Evolutionary conservation across 2,888 invertebrate genomes (phyloP).

Genomic region (Lithophane ornitopus): DNA sequence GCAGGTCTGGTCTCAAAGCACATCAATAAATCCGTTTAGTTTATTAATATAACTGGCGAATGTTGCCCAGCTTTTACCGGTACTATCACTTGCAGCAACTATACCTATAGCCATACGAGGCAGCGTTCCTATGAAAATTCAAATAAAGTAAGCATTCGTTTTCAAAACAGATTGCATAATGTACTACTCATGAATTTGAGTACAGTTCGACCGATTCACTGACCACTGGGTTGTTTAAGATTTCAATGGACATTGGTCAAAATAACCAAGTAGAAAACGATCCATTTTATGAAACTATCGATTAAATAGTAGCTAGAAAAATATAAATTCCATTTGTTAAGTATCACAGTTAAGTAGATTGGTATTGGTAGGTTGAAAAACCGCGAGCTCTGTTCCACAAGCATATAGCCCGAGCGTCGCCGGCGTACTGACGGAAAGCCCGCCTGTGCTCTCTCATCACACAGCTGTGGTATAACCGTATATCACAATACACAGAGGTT

Average conservation of each 20-base stretch:
- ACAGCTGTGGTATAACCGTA: conserved; percentile 39
- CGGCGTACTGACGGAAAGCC: conserved; percentile 68
- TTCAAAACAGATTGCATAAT: conserved; percentile 71
- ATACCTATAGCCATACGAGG: conserved; percentile 18
- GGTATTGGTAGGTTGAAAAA: conserved; percentile 49
- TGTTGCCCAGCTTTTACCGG: conserved; percentile 22
- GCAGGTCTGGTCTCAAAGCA: conserved; percentile 5
- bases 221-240: conserved; percentile 44
- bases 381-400: conserved; percentile 45
- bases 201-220: conserved; percentile 53
- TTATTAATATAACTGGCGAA: conserved; percentile 15
- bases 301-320: conserved; percentile 42
- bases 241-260: conserved; percentile 5
- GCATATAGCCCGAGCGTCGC: conserved; percentile 70
- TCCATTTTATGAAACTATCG: conserved; percentile 30
- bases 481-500: conserved; percentile 23
- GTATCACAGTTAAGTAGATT: conserved; percentile 67
- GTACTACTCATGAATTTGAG: conserved; percentile 55
- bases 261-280: conserved; percentile 37
- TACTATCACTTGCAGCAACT: conserved; percentile 17
- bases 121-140: conserved; percentile 32
- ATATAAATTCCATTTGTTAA: conserved; percentile 57
- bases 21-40: conserved; percentile 11
- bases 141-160: conserved; percentile 47
- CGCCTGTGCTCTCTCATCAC: conserved; percentile 38